Conservation (phyloP, 1,140 invertebrate species). For the Dendrolimus punctatus region DNA sequence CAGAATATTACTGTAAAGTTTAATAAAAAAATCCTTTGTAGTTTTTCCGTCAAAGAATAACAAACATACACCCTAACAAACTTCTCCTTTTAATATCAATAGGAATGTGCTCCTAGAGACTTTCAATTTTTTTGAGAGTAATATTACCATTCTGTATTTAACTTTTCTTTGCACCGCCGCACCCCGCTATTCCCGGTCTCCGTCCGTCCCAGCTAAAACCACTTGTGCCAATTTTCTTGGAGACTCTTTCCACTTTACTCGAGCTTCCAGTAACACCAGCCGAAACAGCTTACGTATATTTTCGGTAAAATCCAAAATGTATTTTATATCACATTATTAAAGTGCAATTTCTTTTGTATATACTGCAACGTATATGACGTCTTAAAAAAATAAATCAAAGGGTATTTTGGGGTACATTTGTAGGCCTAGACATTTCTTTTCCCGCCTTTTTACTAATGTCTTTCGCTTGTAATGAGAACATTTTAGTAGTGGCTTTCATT, state of each 20-base stretch:
- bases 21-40: no score
- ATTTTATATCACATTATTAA: slow-evolving; percentile 14
- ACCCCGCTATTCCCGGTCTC: slow-evolving; percentile 24
- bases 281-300: slow-evolving; percentile 28
- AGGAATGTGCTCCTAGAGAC: slow-evolving; percentile 3
- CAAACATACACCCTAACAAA: neutral
- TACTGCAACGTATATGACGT: neutral
- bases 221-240: slow-evolving; percentile 71
- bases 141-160: slow-evolving; percentile 12
- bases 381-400: slow-evolving; percentile 3
- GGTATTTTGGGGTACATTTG: slow-evolving; percentile 46
- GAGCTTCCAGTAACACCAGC: slow-evolving; percentile 34
- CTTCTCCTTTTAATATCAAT: neutral
- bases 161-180: slow-evolving; percentile 22
- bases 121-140: neutral
- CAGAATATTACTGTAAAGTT: no score
- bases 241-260: slow-evolving; percentile 66
- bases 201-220: slow-evolving; percentile 58
- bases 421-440: slow-evolving; percentile 52
- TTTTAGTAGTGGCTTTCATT: slow-evolving; percentile 36
- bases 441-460: slow-evolving; percentile 41
- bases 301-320: neutral
- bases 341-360: neutral
- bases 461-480: slow-evolving; percentile 48
- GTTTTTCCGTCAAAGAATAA: neutral